Evolutionary conservation across 1,140 invertebrate species (phyloP).

Genomic region (Diabrotica virgifera): DNA sequence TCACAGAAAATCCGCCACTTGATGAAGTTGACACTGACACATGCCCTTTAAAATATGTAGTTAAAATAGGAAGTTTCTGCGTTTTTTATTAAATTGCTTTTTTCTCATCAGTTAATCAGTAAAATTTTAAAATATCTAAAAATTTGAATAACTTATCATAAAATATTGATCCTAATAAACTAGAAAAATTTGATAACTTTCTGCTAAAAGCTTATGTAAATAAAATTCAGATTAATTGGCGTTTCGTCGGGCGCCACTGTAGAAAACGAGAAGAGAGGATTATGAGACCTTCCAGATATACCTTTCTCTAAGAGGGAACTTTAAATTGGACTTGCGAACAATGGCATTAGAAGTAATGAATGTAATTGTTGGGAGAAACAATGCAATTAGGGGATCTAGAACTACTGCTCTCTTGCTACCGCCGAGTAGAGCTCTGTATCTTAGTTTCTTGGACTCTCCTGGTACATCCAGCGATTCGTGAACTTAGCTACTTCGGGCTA

Average conservation of each 20-base stretch:
- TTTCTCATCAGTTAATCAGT: too few relatives aligned
- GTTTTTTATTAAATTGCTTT: too few relatives aligned
- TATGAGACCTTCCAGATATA: conserved; percentile 18
- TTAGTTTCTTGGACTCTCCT: neutral
- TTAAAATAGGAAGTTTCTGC: too few relatives aligned
- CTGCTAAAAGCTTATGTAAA: too few relatives aligned
- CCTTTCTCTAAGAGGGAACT: conserved; percentile 27
- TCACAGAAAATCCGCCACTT: too few relatives aligned
- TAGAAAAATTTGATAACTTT: too few relatives aligned
- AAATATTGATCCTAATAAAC: too few relatives aligned
- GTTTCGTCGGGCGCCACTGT: conserved; percentile 1
- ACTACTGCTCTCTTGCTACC: neutral
- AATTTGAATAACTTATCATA: too few relatives aligned
- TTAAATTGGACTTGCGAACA: conserved; percentile 29
- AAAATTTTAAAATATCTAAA: too few relatives aligned
- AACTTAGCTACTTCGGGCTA: conserved; percentile 2
- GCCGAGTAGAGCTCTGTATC: neutral
- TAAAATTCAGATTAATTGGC: neutral
- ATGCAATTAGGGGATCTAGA: conserved; percentile 23
- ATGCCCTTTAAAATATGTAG: too few relatives aligned
- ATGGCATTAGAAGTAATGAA: conserved; percentile 30
- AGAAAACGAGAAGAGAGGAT: conserved; percentile 10
- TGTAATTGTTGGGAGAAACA: conserved; percentile 29
- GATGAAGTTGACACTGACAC: too few relatives aligned
- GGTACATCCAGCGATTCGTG: neutral